A percentile compares a stretch with the other conserved stretches of the same genome.
phyloP scores from a whole-genome alignment of 2,113 vertebrate genomes.

The Platichthys stellatus region DNA sequence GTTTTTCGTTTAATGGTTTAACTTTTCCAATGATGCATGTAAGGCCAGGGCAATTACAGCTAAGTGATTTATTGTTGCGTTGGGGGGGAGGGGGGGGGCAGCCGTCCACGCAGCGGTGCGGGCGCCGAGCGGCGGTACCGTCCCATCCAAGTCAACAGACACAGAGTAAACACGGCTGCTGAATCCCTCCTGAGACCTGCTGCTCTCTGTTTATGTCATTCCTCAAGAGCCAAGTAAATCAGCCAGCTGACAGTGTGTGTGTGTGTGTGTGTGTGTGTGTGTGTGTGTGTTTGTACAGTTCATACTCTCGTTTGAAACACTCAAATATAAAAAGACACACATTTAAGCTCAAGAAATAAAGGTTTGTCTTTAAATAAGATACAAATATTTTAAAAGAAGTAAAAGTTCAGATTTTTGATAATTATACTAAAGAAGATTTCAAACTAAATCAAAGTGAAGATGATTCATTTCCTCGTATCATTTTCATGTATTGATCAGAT shows the following conservation, averaged over 20 bases:
- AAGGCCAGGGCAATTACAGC: constrained; percentile 72
- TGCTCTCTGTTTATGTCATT: constrained; percentile 79
- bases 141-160: constrained; percentile 77
- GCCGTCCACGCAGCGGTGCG: neutral
- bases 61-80: constrained; percentile 80
- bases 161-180: constrained; percentile 69
- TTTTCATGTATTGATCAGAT: too few species aligned
- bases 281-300: neutral
- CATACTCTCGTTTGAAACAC: too few species aligned
- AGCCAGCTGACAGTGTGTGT: too few species aligned
- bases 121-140: constrained; percentile 45
- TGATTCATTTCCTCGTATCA: too few species aligned
- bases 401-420: too few species aligned
- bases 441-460: too few species aligned
- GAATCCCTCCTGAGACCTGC: constrained; percentile 67
- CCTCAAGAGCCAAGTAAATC: constrained; percentile 86
- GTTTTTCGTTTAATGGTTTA: constrained; percentile 81
- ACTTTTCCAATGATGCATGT: constrained; percentile 81
- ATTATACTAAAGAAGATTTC: too few species aligned
- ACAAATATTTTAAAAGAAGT: too few species aligned
- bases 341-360: too few species aligned
- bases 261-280: constrained; percentile 47
- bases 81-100: neutral
- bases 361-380: too few species aligned
- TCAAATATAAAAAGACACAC: too few species aligned